A percentile compares a stretch with the other conserved stretches of the same genome.
Conservation (phyloP, 2,888 invertebrate genomes). For the Chironomus tentans region DNA sequence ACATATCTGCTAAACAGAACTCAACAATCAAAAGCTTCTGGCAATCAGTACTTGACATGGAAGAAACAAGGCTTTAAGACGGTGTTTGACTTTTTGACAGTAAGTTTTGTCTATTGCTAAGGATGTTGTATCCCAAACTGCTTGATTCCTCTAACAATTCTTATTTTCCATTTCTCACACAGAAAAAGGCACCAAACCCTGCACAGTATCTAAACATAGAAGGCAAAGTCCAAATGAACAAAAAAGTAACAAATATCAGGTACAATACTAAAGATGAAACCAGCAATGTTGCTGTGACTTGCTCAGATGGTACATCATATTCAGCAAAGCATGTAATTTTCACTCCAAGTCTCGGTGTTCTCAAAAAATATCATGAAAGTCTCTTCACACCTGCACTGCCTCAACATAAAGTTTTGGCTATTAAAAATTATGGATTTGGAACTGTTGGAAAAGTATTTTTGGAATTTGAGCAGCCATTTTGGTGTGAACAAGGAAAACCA, state of each 20-base stretch:
- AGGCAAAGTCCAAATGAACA: conserved; percentile 30
- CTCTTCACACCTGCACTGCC: conserved; percentile 46
- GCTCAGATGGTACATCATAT: conserved; percentile 41
- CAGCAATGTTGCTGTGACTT: conserved; percentile 30
- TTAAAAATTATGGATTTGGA: conserved; percentile 50
- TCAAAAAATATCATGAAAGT: conserved; percentile 43
- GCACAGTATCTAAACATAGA: conserved; percentile 30
- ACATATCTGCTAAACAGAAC: too few relatives aligned
- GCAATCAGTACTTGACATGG: too few relatives aligned
- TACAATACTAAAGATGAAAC: not conserved
- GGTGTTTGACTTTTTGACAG: too few relatives aligned
- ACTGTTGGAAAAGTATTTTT: conserved; percentile 55
- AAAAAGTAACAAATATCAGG: conserved; percentile 26
- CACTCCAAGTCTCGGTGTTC: conserved; percentile 51
- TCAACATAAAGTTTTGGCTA: conserved; percentile 43
- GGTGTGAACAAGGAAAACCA: conserved; percentile 42
- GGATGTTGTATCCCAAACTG: too few relatives aligned
- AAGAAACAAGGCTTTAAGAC: too few relatives aligned
- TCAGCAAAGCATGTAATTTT: conserved; percentile 52
- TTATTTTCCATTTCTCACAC: too few relatives aligned
- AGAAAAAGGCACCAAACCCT: conserved; percentile 5
- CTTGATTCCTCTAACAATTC: too few relatives aligned
- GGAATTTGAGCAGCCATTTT: conserved; percentile 51
- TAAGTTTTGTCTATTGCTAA: too few relatives aligned
- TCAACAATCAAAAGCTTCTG: too few relatives aligned